Evolutionary conservation across 2,113 vertebrate species (phyloP), one percentile per base, ranked within the genome.

Genomic region (Calyptommatus sinebrachiatus): DNA sequence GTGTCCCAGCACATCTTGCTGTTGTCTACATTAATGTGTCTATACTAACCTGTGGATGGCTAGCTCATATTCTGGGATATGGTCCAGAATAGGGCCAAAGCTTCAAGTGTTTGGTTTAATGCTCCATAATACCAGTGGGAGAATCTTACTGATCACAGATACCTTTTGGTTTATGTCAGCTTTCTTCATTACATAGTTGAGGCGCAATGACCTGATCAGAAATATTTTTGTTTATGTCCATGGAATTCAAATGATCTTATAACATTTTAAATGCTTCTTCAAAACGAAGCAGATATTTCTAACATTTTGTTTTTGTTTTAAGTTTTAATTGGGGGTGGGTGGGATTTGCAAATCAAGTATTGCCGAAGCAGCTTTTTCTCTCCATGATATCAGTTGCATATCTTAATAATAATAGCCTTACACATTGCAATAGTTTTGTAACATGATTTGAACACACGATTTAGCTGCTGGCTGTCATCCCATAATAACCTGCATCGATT

Each of bases 401-500:
- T 48, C 78, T 18, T 86, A 24, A 71, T 20, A 24, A 71, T 20
- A 41, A 60, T 61, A 31, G 35, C 57, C 35, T 28, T 83, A 70
- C 7, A 24, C 45, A 29, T 45, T 29, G 73, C n/a, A 83, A 65
- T 70, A 66, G 6, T 53, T 89, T 88, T 35, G 46, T 63, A 78
- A 28, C 14, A 78, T 66, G 63, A n/a, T 8, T 57, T 57, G 53
- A 57, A n/a, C 35, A 67, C 72, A 45, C 29, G 82, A 61, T 83
- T 61, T 81, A 89, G n/a, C 85, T 92, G 80, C 83, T 41, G 79
- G 48, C 73, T 79, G 76, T 82, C 88, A 84, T 84, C 82, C 73
- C 78, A 78, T 84, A 82, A 89, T 82, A 71, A 45, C 79, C 22
- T 61, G 68, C 69, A 81, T 79, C 75, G 80, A 77, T 31, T 85